Conservation (phyloP, 1,140 invertebrate genomes). For the Plodia interpunctella region DNA sequence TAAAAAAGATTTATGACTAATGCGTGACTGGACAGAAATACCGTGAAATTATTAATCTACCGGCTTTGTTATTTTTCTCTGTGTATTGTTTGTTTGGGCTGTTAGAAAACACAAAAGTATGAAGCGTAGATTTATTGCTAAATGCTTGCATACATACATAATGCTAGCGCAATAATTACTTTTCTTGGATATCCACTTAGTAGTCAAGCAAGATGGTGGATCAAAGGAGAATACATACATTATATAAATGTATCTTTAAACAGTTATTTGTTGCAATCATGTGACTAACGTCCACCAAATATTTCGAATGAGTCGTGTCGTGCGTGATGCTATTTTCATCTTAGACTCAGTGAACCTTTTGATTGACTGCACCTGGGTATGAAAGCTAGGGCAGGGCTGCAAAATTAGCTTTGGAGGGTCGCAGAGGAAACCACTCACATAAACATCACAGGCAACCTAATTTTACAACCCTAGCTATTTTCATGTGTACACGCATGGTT, state of each 20-base stretch:
- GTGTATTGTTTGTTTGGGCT: conserved; percentile 4
- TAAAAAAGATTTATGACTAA: conserved; percentile 3
- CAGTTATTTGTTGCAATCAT: not conserved
- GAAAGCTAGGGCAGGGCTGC: not conserved
- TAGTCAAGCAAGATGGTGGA: too few species aligned
- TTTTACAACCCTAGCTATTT: conserved; percentile 3
- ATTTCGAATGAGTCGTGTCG: too few species aligned
- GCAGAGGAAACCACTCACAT: not conserved
- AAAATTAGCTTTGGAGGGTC: not conserved
- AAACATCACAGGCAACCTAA: not conserved
- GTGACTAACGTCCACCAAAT: not conserved
- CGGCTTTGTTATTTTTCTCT: not conserved
- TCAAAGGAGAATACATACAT: too few species aligned
- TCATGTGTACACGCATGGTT: not conserved
- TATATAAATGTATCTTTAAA: too few species aligned
- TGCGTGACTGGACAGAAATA: not conserved
- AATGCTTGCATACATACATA: too few species aligned
- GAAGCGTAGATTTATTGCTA: too few species aligned
- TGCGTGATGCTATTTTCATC: not conserved
- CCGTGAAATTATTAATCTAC: not conserved
- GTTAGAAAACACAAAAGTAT: not conserved
- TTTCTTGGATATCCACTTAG: too few species aligned
- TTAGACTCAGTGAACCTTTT: too few species aligned
- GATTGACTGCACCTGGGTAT: not conserved
- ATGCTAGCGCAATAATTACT: too few species aligned